Base-by-base conservation (phyloP, 2,113 vertebrate genomes). In the Psammodynastes pulverulentus region DNA sequence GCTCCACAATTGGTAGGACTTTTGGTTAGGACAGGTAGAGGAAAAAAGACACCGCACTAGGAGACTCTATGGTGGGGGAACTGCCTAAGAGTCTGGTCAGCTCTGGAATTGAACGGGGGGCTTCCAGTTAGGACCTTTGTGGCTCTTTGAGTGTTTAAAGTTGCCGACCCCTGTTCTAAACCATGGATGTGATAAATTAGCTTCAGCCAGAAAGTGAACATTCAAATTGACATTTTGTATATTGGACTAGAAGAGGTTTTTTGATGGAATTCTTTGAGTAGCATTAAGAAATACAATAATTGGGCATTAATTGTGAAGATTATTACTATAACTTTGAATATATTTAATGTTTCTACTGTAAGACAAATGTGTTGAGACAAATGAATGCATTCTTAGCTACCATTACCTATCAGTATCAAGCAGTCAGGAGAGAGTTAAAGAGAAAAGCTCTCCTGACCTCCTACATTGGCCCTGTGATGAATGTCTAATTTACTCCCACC, bases 401-500 rank as follows among this genome's bases (percentile, higher is more conserved):
- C 2, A 43, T 94, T 96, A 97, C 92, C 93, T 90, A 94, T 91
- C 0, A 24, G 86, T 89, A 5, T 96, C 93, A 90, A 92, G 43
- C 94, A 95, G 96, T 94, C 94, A 95, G 95, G 97, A 94, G 58
- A 90, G 90, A 96, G 96, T 97, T 97, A 97, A 97, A 95, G 94
- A 85, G 29, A 94, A 96, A 96, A 91, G 95, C 95, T 96, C 93
- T 96, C 93, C 91, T 89, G 94, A 97, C 94, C 93, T 93, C 94
- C 96, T 93, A 96, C 96, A 97, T 97, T 95, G 95, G 95, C 92
- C 95, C 96, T 96, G 97, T 97, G 98, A 98, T 94, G 97, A 97
- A 98, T 97, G 97, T 96, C 96, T 97, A 96, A 97, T 97, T 97
- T 96, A 96, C 96, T 97, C 94, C 94, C 95, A 96, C 96, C 94